Evolutionary conservation across 2,113 vertebrate genomes (phyloP).

Genomic region (Hiodon alosoides): DNA sequence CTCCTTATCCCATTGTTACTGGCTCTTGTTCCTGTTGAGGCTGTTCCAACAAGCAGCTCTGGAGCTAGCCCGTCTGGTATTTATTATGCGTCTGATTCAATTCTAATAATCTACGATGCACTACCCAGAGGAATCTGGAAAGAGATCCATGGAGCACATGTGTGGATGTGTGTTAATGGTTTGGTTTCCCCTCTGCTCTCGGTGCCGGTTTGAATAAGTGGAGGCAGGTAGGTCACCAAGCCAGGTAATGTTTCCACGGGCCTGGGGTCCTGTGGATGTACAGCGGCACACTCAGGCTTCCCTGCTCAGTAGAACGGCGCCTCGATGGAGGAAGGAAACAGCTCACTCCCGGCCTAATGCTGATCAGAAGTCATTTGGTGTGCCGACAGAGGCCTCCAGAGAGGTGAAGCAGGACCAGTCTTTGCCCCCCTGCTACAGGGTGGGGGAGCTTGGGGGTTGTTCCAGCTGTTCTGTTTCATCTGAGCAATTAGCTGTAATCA

Average conservation of each 20-base stretch:
- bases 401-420: not conserved
- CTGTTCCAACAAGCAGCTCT: not conserved
- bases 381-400: not conserved
- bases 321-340: not conserved
- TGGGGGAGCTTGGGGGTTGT: constrained; percentile 29
- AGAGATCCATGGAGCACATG: not conserved
- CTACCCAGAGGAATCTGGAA: constrained; percentile 4
- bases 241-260: not conserved
- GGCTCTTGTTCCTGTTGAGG: not conserved
- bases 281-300: not conserved
- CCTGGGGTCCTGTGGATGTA: not conserved
- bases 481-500: constrained; percentile 58
- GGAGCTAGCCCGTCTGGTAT: not conserved
- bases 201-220: not conserved
- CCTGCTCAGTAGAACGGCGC: too few species aligned
- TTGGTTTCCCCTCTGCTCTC: not conserved
- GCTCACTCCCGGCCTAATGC: not conserved
- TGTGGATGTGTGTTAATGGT: constrained; percentile 14
- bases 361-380: not conserved
- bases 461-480: constrained; percentile 59
- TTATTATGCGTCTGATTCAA: constrained; percentile 10
- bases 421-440: not conserved
- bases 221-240: not conserved
- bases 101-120: constrained; percentile 1
- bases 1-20: too few species aligned